Conservation (phyloP, 2,888 invertebrate genomes). For the Agrochola lychnidis region DNA sequence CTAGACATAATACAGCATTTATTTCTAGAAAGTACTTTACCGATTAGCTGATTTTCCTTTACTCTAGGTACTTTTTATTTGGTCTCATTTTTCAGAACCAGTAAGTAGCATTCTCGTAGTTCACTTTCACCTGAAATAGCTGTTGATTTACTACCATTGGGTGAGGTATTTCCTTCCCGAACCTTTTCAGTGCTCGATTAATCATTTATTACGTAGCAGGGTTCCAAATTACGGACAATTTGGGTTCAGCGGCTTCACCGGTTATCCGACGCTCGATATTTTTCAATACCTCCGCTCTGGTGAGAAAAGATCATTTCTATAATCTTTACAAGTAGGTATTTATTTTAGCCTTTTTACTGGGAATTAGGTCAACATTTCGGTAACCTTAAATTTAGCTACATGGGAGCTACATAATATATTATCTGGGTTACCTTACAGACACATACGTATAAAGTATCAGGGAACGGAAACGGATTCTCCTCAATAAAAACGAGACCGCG, state of each 20-base stretch:
- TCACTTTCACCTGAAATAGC: constrained; percentile 53
- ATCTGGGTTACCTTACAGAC: constrained; percentile 52
- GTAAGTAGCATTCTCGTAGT: constrained; percentile 44
- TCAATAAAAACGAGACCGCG: constrained; percentile 78
- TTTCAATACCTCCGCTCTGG: constrained; percentile 2
- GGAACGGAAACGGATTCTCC: constrained; percentile 73
- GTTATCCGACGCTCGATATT: constrained; percentile 30
- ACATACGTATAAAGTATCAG: constrained; percentile 50
- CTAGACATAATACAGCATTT: not conserved
- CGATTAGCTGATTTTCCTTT: constrained; percentile 13
- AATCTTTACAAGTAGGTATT: constrained; percentile 21
- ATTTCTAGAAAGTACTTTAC: constrained; percentile 4
- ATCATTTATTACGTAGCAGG: constrained; percentile 63
- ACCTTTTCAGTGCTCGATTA: constrained; percentile 65
- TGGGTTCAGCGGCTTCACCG: constrained; percentile 40
- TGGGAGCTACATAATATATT: constrained; percentile 46
- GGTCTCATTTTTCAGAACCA: constrained; percentile 41
- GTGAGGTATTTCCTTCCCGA: constrained; percentile 62
- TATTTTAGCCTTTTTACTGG: not conserved
- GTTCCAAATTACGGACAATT: constrained; percentile 54
- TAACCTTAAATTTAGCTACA: constrained; percentile 30
- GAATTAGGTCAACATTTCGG: constrained; percentile 30
- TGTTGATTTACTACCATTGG: constrained; percentile 65
- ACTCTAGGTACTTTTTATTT: constrained; percentile 23
- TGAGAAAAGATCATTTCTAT: constrained; percentile 19